Evolutionary conservation across 2,113 vertebrate genomes (phyloP).

Genomic region (Macquaria australasica): DNA sequence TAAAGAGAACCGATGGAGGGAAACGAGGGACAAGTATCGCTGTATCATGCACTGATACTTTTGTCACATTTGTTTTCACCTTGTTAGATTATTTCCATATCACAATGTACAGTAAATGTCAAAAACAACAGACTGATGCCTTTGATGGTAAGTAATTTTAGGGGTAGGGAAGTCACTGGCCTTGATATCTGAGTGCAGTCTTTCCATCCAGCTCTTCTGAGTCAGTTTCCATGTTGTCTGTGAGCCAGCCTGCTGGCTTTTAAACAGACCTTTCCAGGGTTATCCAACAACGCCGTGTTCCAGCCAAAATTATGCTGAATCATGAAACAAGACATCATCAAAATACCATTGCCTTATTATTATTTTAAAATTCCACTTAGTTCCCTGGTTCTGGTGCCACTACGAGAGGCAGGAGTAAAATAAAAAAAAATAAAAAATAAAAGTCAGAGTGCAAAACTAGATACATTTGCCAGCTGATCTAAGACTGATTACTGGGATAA

Average conservation of each 20-base stretch:
- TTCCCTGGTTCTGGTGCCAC: no score
- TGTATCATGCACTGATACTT: background rate
- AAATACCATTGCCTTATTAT: background rate
- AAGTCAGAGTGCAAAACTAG: background rate
- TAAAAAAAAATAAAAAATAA: background rate
- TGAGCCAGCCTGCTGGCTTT: background rate
- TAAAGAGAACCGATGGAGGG: constrained; percentile 13
- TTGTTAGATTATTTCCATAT: background rate
- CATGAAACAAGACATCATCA: constrained; percentile 1
- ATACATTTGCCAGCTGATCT: background rate
- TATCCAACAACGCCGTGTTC: background rate
- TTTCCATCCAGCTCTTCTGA: background rate
- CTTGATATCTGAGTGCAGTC: background rate
- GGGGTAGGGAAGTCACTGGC: background rate
- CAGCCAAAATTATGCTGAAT: background rate
- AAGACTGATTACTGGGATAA: background rate
- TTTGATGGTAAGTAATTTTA: no score
- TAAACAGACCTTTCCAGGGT: constrained; percentile 2
- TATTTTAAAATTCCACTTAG: background rate
- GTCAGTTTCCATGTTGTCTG: background rate
- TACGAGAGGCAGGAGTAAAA: fast-evolving
- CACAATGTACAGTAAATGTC: background rate
- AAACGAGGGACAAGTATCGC: background rate
- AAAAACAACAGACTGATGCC: background rate
- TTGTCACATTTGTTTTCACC: background rate